phyloP scores from a whole-genome alignment of 2,888 invertebrate genomes.

The Miltochrista miniata region DNA sequence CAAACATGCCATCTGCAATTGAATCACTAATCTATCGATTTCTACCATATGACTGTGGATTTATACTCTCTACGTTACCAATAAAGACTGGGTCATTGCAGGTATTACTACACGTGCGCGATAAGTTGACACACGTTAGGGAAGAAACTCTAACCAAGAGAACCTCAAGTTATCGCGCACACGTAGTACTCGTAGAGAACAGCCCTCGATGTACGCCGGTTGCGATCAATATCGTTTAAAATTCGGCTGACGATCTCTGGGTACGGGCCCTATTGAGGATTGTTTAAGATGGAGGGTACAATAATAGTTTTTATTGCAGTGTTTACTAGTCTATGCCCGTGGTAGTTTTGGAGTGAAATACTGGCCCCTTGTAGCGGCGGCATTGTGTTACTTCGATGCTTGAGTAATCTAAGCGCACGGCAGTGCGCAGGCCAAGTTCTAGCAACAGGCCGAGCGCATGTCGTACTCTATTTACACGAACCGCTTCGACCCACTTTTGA shows the following conservation, averaged over 20 bases:
- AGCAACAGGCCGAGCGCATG: too few species aligned
- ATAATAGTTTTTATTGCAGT: neutral
- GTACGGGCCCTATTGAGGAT: constrained; percentile 34
- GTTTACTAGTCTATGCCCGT: neutral
- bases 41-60: constrained; percentile 41
- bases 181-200: constrained; percentile 1
- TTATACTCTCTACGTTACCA: constrained; percentile 43
- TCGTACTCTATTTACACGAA: too few species aligned
- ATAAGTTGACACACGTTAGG: too few species aligned
- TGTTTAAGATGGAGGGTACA: constrained; percentile 2
- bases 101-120: too few species aligned
- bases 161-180: too few species aligned
- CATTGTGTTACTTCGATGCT: too few species aligned
- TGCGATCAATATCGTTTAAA: constrained; percentile 74
- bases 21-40: constrained; percentile 12
- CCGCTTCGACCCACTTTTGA: too few species aligned
- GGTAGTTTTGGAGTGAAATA: neutral
- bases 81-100: constrained; percentile 45
- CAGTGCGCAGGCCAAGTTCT: too few species aligned
- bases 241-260: constrained; percentile 64
- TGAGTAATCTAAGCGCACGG: too few species aligned
- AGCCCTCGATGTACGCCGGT: constrained; percentile 60
- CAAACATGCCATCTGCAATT: constrained; percentile 9
- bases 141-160: too few species aligned
- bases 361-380: too few species aligned